Base-by-base conservation (phyloP, 2,888 invertebrate species). In the Pelosia muscerda region DNA sequence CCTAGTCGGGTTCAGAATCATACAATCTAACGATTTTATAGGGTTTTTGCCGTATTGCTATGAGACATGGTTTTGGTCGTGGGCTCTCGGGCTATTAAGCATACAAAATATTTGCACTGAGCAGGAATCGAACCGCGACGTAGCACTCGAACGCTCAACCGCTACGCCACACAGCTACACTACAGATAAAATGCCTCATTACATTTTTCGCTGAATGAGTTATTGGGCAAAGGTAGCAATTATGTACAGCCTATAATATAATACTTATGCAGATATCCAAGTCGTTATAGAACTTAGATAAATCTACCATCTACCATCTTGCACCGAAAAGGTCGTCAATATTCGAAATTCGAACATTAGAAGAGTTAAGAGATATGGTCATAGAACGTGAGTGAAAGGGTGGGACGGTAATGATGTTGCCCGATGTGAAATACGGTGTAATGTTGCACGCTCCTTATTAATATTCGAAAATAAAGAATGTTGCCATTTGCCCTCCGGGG, bases 381-480 rank as follows among this genome's bases (percentile, higher is more conserved):
- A 74, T 78, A 67, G 56, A 31, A 55, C 67, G 49, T 19, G 88
- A 71, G 66, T 23, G 82, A 90, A 71, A 62, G 81, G 73, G 88
- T 89, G 4, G 68, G 67, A 77, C 73, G 71, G 84, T 82, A 82
- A 84, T 88, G 87, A 91, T 89, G 87, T 92, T 90, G 86, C 90
- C 87, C 86, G 88, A 90, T 90, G 92, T 93, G 92, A 93, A 91
- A 92, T 93, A 93, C 93, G 90, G 91, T 90, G 91, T 93, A 93
- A 92, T 92, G 92, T 86, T 91, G 91, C 91, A 89, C 89, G 89
- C 90, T 92, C 87, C 92, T 92, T 93, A 92, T 93, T 93, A 93
- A 93, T 92, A 93, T 93, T 92, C 92, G 86, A 92, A 93, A 93
- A 92, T 92, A 93, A 93, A 93, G 90, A 93, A 93, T 93, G 90